phyloP scores from a whole-genome alignment of 2,113 vertebrate genomes.

The human (Homo sapiens) region DNA sequence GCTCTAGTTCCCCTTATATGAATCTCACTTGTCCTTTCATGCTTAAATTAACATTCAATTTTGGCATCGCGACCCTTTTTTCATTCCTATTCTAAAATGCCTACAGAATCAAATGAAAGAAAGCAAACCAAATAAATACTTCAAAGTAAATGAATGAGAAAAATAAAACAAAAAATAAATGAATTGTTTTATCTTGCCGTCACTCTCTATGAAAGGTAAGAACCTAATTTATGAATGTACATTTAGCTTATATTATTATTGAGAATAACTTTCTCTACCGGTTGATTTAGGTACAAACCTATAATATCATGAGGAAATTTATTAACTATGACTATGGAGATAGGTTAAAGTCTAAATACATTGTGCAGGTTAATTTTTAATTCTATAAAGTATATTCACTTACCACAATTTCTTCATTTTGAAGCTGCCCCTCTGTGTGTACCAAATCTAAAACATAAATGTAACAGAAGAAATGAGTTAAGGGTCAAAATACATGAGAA shows the following conservation, averaged over 20 bases:
- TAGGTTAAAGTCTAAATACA: not conserved
- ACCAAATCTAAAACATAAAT: constrained; percentile 88
- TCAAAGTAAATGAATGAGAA: constrained; percentile 36
- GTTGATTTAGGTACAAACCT: constrained; percentile 24
- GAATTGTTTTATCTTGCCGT: constrained; percentile 26
- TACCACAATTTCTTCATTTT: constrained; percentile 91
- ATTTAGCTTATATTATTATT: not conserved
- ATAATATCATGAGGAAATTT: not conserved
- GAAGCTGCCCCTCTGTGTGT: constrained; percentile 91
- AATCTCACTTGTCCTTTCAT: constrained; percentile 66
- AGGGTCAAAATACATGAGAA: constrained; percentile 16
- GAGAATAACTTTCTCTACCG: constrained; percentile 12
- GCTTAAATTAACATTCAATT: constrained; percentile 56
- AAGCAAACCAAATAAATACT: constrained; percentile 35
- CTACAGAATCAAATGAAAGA: constrained; percentile 25
- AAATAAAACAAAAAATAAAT: constrained; percentile 29
- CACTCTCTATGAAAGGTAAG: not conserved
- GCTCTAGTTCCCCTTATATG: constrained; percentile 61
- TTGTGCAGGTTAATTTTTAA: not conserved
- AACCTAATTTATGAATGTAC: constrained; percentile 30
- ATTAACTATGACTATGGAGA: not conserved
- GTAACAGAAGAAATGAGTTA: constrained; percentile 58
- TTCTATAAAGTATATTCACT: constrained; percentile 79
- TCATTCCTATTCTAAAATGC: constrained; percentile 37
- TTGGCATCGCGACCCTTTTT: constrained; percentile 36